Percentiles rank a stretch among this genome's conserved stretches.
Conservation (phyloP, 2,888 invertebrate genomes). For the Seira ritae region DNA sequence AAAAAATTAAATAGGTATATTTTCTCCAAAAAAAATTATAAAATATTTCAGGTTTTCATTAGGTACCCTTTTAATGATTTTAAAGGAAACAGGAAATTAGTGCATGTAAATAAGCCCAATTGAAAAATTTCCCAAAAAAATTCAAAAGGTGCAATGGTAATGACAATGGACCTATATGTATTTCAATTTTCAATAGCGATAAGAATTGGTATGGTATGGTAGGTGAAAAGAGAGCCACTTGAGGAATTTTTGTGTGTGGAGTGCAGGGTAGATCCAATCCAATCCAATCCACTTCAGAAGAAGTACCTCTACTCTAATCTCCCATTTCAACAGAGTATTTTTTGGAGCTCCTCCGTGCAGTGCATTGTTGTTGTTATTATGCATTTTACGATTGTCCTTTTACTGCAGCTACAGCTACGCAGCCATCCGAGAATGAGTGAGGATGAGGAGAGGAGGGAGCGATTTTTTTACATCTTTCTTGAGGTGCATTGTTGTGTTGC, state of each 20-base stretch:
- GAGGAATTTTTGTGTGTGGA: background rate
- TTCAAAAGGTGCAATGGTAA: background rate
- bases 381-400: no score
- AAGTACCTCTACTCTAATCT: background rate
- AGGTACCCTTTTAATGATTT: background rate
- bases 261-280: no score
- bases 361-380: background rate
- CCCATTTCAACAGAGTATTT: background rate
- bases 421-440: no score
- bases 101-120: no score
- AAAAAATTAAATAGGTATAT: no score
- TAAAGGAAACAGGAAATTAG: background rate
- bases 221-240: background rate
- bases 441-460: no score
- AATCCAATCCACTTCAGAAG: background rate
- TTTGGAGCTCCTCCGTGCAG: no score
- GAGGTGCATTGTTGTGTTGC: background rate
- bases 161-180: background rate
- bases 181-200: background rate
- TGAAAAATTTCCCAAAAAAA: background rate
- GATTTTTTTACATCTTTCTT: no score
- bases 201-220: conserved; percentile 5
- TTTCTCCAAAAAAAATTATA: no score
- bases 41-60: no score
- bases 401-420: no score